Evolutionary conservation across 92 coral and sea anemone species (phyloP), one percentile per base, ranked within the genome.

Genomic region (Bergia sp.): DNA sequence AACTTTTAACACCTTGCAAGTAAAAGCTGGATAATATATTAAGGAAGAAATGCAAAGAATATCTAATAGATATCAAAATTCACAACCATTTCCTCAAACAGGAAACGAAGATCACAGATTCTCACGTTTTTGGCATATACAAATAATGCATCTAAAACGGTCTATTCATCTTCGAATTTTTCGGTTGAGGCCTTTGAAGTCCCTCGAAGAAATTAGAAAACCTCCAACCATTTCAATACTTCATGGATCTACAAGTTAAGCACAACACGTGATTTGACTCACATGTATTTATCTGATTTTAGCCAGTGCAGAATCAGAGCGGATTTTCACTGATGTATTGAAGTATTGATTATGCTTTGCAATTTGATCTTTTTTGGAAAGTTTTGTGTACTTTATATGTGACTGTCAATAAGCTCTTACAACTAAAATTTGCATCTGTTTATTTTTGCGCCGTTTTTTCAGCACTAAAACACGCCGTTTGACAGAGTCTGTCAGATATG

Each of bases 21-120:
- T 79, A 7, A 18, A 79, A 76, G 53, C 81, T 77, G 47, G 81
- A 77, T 77, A 77, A 77, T 77, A 77, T 77, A 38, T 38, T 43
- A 77, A 77, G 39, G 57, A 77, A 18, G 50, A n/a, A 77, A 77
- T 77, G n/a, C 81, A 45, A 44, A 15, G 57, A 43, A 9, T 43
- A 43, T 77, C 49, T 21, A 40, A 23, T 2, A 43, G 55, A 77
- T 47, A 77, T 40, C 36, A 15, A 77, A 77, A 44, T 43, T 39
- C 44, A 18, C 7, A n/a, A 47, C 55, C 21, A 77, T 77, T 42
- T 42, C 57, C 57, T 42, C 15, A 16, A 77, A 42, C 81, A 77
- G 37, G 58, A 77, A 77, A 15, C 37, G 7, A 61, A 18, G 69
- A 18, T 16, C 29, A 7, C 29, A 53, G 16, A 53, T 12, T 53